Conservation (phyloP, 2,888 invertebrate genomes). For the Meiosimyza decipiens region DNA sequence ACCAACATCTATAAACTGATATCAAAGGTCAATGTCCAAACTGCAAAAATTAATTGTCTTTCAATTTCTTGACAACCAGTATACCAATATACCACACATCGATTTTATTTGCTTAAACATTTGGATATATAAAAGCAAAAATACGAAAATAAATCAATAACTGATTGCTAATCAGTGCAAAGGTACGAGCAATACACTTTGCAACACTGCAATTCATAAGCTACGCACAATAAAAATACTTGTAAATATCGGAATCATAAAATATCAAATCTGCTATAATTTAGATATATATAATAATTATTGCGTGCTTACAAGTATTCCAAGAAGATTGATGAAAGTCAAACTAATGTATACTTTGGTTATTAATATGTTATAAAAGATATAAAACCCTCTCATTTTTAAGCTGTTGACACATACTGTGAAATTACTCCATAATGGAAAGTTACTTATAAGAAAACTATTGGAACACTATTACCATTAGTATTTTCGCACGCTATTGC, state of each 20-base stretch:
- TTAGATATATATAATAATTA: conserved; percentile 23
- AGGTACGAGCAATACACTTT: not conserved
- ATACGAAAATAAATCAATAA: conserved; percentile 13
- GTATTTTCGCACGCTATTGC: no score
- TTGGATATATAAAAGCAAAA: not conserved
- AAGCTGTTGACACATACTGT: no score
- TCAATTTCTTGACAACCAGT: no score
- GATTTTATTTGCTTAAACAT: not conserved
- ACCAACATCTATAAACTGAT: no score
- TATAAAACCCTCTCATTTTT: no score
- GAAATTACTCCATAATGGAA: no score
- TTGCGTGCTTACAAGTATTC: not conserved
- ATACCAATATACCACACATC: no score
- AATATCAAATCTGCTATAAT: conserved; percentile 33
- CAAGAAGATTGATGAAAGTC: not conserved
- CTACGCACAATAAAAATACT: not conserved
- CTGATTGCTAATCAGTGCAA: conserved; percentile 1
- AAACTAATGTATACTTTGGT: not conserved
- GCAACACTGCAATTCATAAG: not conserved
- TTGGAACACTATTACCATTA: no score
- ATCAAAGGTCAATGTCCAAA: no score
- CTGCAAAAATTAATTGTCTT: no score
- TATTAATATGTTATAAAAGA: not conserved
- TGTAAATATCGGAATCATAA: not conserved
- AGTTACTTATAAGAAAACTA: no score